These are phyloP conservation scores for Phthorimaea operculella DNA, from an alignment of 1,140 invertebrate species.

Conservation along the genomic window DNA sequence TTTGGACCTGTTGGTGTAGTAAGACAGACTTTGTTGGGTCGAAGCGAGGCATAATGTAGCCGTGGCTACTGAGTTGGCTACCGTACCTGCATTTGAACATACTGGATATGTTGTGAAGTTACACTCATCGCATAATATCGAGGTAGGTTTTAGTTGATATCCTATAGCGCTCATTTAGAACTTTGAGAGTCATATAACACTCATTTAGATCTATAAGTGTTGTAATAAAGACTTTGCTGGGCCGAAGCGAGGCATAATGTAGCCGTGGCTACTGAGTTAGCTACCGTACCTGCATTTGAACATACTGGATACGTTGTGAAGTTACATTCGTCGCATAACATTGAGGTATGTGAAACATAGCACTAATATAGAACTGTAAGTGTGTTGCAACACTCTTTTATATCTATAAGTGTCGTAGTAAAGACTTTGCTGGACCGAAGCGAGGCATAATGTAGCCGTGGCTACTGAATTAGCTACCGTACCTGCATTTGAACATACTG, in stretches of 20 bases:
- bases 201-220: no score
- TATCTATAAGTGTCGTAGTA: no score
- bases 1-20: no score
- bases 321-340: conserved; percentile 77
- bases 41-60: conserved; percentile 72
- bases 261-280: conserved; percentile 73
- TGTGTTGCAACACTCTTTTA: no score
- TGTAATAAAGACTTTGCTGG: conserved; percentile 88
- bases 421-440: conserved; percentile 81
- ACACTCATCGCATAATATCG: conserved; percentile 77
- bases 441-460: conserved; percentile 73
- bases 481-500: conserved; percentile 80
- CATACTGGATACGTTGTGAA: conserved; percentile 81
- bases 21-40: conserved; percentile 85
- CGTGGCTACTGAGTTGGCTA: conserved; percentile 73
- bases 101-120: conserved; percentile 79
- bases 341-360: conserved; percentile 58
- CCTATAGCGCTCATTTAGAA: no score
- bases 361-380: no score
- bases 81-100: conserved; percentile 79
- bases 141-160: conserved; percentile 46
- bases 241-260: conserved; percentile 72
- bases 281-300: conserved; percentile 76
- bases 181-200: no score
- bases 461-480: conserved; percentile 73